Evolutionary conservation across 2,113 vertebrate species (phyloP).

Genomic region (Sinocyclocheilus anophthalmus): DNA sequence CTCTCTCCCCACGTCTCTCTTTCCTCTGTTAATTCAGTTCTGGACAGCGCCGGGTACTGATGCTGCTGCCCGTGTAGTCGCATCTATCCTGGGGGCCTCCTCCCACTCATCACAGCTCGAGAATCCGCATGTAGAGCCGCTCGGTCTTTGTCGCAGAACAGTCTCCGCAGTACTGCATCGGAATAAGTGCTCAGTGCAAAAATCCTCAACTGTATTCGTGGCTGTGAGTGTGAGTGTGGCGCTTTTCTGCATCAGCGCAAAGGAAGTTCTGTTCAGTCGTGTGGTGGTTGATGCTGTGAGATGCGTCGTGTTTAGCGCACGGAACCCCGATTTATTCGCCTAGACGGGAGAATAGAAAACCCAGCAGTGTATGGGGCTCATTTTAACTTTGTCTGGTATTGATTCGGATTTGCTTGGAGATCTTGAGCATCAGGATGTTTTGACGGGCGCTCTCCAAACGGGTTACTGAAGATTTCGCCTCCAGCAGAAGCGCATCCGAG

Average conservation of each 20-base stretch:
- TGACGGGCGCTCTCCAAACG: slow-evolving; percentile 65
- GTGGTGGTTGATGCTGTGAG: slow-evolving; percentile 45
- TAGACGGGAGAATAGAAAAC: background rate
- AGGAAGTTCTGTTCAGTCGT: slow-evolving; percentile 73
- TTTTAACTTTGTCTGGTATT: slow-evolving; percentile 35
- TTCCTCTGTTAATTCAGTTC: slow-evolving; percentile 80
- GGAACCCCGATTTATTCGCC: slow-evolving; percentile 15
- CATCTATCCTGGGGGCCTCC: slow-evolving; percentile 74
- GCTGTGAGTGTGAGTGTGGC: slow-evolving; percentile 27
- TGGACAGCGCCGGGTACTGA: slow-evolving; percentile 81
- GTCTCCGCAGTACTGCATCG: slow-evolving; percentile 52
- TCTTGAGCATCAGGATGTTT: slow-evolving; percentile 55
- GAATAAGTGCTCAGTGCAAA: slow-evolving; percentile 59
- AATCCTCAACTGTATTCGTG: slow-evolving; percentile 23
- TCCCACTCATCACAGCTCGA: slow-evolving; percentile 62
- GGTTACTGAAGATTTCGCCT: slow-evolving; percentile 60
- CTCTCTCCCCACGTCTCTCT: slow-evolving; percentile 53
- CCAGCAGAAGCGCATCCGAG: slow-evolving; percentile 56
- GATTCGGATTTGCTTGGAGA: slow-evolving; percentile 39
- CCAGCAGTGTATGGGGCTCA: background rate
- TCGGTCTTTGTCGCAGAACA: slow-evolving; percentile 61
- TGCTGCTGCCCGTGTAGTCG: slow-evolving; percentile 66
- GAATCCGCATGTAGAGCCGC: slow-evolving; percentile 68
- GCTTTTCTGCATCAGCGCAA: slow-evolving; percentile 47
- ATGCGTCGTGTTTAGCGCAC: slow-evolving; percentile 42